Evolutionary conservation across 2,797 vertebrate genomes (phyloP).

Genomic region (Acestrorhynchus altus): DNA sequence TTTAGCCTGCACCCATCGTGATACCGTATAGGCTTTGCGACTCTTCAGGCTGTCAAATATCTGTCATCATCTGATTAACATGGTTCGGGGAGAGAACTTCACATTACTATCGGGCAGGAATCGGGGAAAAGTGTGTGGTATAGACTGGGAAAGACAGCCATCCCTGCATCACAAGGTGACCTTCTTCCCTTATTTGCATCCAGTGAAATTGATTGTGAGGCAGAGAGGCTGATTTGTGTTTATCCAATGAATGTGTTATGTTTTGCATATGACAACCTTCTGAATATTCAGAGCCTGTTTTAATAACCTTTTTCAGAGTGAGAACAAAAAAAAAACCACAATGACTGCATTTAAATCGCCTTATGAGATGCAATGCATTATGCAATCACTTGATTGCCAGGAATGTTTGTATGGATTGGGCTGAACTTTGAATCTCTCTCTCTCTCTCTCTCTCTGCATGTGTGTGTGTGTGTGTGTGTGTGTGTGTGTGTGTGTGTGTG

Average conservation of each 20-base stretch:
- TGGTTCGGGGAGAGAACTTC: conserved; percentile 62
- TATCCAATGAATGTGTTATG: conserved; percentile 64
- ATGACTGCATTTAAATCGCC: conserved; percentile 70
- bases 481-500: background rate
- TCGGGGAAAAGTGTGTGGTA: conserved; percentile 57
- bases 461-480: conserved; percentile 7
- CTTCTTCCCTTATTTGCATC: conserved; percentile 71
- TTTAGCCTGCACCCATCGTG: conserved; percentile 9
- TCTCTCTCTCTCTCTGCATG: too few relatives aligned
- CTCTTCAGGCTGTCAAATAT: conserved; percentile 31
- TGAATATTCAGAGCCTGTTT: conserved; percentile 74
- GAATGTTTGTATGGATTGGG: conserved; percentile 37
- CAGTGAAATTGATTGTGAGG: conserved; percentile 69
- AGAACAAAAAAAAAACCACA: conserved; percentile 61
- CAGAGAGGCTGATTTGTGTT: conserved; percentile 73
- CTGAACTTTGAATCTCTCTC: conserved; percentile 17
- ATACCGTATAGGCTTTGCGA: conserved; percentile 23
- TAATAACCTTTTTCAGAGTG: conserved; percentile 54
- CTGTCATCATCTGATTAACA: conserved; percentile 53
- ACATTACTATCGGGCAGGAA: conserved; percentile 52
- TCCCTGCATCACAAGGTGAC: conserved; percentile 72
- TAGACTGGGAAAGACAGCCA: conserved; percentile 52
- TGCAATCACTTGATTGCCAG: conserved; percentile 49
- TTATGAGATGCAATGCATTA: conserved; percentile 55
- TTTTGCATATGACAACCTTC: conserved; percentile 63